phyloP scores from a whole-genome alignment of 1,140 invertebrate species.

The Neodiprion lecontei region DNA sequence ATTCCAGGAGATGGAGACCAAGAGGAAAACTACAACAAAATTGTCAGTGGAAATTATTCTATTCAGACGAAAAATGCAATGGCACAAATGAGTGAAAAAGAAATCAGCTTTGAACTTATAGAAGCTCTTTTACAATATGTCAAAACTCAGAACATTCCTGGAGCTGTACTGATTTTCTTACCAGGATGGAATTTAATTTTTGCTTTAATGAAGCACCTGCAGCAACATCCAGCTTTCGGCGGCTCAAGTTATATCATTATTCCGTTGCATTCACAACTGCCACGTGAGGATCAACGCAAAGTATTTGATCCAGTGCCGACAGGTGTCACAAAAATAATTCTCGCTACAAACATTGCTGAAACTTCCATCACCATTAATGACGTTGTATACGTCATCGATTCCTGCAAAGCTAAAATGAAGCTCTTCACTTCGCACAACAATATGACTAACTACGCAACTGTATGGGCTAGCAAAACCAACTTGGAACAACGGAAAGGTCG shows the following conservation, averaged over 20 bases:
- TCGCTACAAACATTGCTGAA: slow-evolving; percentile 93
- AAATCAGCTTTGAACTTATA: slow-evolving; percentile 91
- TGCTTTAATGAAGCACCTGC: slow-evolving; percentile 85
- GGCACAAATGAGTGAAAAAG: slow-evolving; percentile 83
- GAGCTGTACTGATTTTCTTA: slow-evolving; percentile 90
- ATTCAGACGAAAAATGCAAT: slow-evolving; percentile 74
- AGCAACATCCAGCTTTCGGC: slow-evolving; percentile 79
- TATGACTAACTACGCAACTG: slow-evolving; percentile 93
- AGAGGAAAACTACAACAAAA: slow-evolving; percentile 83
- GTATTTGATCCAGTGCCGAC: slow-evolving; percentile 82
- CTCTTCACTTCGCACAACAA: slow-evolving; percentile 95
- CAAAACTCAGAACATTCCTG: slow-evolving; percentile 72
- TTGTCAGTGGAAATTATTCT: slow-evolving; percentile 62
- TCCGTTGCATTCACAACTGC: slow-evolving; percentile 90
- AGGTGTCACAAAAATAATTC: slow-evolving; percentile 81
- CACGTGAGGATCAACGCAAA: slow-evolving; percentile 86
- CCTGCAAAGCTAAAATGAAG: slow-evolving; percentile 95
- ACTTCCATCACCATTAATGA: slow-evolving; percentile 97
- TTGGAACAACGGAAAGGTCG: slow-evolving; percentile 89
- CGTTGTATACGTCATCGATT: slow-evolving; percentile 95
- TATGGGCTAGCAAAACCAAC: slow-evolving; percentile 93
- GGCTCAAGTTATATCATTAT: slow-evolving; percentile 73
- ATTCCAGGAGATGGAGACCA: slow-evolving; percentile 67
- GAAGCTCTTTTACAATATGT: slow-evolving; percentile 84
- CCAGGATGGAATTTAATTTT: slow-evolving; percentile 97